phyloP scores from a whole-genome alignment of 2,797 vertebrate species.

The Mareca penelope region DNA sequence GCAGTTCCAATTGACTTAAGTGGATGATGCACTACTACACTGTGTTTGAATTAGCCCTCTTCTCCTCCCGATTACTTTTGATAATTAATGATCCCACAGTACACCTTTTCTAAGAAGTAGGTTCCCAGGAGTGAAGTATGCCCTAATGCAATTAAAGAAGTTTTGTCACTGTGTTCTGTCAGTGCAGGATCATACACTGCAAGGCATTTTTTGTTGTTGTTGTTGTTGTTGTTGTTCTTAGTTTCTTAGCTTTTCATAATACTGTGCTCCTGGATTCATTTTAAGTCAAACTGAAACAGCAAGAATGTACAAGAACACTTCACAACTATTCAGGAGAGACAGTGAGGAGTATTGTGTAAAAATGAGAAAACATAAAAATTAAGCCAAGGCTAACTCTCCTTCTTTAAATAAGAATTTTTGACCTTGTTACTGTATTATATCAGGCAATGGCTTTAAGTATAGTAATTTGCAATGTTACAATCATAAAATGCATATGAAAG shows the following conservation, averaged over 20 bases:
- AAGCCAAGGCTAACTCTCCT: not conserved
- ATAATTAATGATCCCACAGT: conserved; percentile 65
- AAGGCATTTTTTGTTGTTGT: not conserved
- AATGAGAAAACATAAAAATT: not conserved
- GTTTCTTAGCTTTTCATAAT: not conserved
- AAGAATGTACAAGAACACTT: not conserved
- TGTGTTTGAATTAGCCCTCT: conserved; percentile 55
- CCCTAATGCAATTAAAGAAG: conserved; percentile 41
- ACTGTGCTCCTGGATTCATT: not conserved
- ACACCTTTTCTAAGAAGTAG: conserved; percentile 57
- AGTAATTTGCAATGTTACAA: not conserved
- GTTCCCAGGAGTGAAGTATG: conserved; percentile 10
- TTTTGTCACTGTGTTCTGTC: conserved; percentile 15
- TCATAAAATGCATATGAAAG: not conserved
- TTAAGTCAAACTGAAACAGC: not conserved
- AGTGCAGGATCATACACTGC: not conserved
- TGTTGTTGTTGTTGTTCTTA: not conserved
- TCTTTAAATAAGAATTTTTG: not conserved
- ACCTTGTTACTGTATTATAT: not conserved
- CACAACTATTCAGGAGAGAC: not conserved
- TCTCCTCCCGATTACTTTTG: conserved; percentile 50
- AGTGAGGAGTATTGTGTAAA: not conserved
- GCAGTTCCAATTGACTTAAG: conserved; percentile 60
- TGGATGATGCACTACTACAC: conserved; percentile 38
- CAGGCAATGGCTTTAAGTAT: not conserved